Base-by-base conservation (phyloP, 2,797 vertebrate genomes). In the Cyprinella venusta region DNA sequence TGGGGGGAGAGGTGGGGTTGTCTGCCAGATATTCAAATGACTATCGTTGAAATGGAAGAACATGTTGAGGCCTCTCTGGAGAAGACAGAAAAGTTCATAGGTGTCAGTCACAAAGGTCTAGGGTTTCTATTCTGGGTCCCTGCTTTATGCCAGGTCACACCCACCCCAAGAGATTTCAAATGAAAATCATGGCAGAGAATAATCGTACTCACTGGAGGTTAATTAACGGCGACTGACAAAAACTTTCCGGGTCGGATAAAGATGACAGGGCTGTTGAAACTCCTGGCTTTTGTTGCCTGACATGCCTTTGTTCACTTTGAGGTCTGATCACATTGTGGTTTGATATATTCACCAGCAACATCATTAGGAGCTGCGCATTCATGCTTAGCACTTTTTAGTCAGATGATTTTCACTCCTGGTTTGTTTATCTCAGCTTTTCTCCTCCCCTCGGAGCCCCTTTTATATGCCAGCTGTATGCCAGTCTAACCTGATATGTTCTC, bases 11-110 rank as follows among this genome's bases (percentile, higher is more conserved):
- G n/a, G 15, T 12, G 59, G 6, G 76, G 40, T 89, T 70, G 91
- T 92, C 91, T 91, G 83, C 84, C 87, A 90, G 68, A 87, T 89
- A 92, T 93, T 93, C 69, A 90, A 91, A 92, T 89, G 69, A 71
- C 59, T 71, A 59, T 6, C 74, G 89, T 92, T 78, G 91, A 89
- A 93, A 91, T 92, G 91, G 89, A 90, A 87, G 88, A 89, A 86
- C 67, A 67, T 86, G 88, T 77, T 33, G 75, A 79, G 78, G 83
- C 83, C 84, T 88, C 84, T 87, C 79, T 70, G 40, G 87, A 89
- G 91, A 90, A 89, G 90, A 88, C 88, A 89, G 85, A 81, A 91
- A 90, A 90, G 92, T 93, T 93, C 92, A 94, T 69, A n/a, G 79
- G 88, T 90, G 92, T 92, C 91, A 90, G 86, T 94, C 91, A 92